phyloP scores from a whole-genome alignment of 2,888 invertebrate species.

The Unio delphinus region DNA sequence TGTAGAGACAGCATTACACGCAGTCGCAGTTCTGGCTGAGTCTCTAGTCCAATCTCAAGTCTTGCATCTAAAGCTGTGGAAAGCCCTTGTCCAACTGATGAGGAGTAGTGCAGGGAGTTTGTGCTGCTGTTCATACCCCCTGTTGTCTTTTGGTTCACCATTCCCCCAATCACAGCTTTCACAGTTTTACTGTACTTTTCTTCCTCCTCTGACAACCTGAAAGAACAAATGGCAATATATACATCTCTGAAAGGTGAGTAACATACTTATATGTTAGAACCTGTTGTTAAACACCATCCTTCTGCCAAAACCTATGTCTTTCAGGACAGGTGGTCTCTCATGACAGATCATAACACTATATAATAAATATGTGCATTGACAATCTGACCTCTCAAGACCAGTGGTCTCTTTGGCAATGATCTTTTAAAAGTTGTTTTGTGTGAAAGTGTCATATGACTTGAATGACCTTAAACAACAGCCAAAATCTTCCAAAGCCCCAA shows the following conservation, averaged over 20 bases:
- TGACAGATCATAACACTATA: no score
- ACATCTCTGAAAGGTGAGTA: neutral
- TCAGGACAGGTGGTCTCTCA: no score
- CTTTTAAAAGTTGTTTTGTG: no score
- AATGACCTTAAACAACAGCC: no score
- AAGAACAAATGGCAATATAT: conserved; percentile 1
- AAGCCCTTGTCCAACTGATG: conserved; percentile 51
- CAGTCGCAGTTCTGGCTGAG: conserved; percentile 83
- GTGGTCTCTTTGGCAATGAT: no score
- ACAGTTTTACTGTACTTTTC: conserved; percentile 16
- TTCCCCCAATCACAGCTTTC: conserved; percentile 10
- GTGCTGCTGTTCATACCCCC: conserved; percentile 2
- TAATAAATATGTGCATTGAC: no score
- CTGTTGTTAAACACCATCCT: no score
- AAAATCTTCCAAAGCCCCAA: no score
- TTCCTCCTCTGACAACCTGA: conserved; percentile 6
- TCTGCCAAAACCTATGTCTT: no score
- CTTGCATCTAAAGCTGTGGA: conserved; percentile 83
- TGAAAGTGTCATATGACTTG: no score
- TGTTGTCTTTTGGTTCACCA: conserved; percentile 4
- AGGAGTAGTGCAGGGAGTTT: conserved; percentile 7
- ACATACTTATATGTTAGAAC: no score
- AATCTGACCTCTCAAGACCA: no score
- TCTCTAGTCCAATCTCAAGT: conserved; percentile 85
- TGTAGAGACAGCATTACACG: conserved; percentile 80